Evolutionary conservation across 1,140 invertebrate species (phyloP).

Genomic region (Schlechtendalia chinensis): DNA sequence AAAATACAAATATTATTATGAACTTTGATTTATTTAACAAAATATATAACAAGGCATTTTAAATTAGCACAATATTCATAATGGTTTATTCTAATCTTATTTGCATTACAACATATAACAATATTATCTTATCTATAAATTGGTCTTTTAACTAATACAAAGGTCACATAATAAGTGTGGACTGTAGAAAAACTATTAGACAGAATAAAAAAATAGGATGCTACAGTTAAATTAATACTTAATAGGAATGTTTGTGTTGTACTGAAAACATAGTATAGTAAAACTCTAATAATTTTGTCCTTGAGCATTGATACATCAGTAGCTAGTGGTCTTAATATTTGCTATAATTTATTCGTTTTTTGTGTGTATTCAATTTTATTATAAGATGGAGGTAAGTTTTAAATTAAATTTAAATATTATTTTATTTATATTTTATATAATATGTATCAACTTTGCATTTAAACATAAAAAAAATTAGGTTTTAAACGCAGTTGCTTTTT

Average conservation of each 20-base stretch:
- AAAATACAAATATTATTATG: background rate
- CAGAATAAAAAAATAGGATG: background rate
- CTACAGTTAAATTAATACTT: background rate
- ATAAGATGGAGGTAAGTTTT: slow-evolving; percentile 39
- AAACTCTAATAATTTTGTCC: slow-evolving; percentile 27
- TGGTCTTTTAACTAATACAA: slow-evolving; percentile 9
- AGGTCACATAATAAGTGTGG: background rate
- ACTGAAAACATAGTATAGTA: background rate
- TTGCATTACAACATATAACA: slow-evolving; percentile 15
- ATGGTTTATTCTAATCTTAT: background rate
- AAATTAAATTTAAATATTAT: too few species aligned
- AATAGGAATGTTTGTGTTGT: background rate
- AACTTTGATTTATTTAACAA: background rate
- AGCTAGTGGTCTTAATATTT: background rate
- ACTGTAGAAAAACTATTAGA: background rate
- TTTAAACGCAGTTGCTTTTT: too few species aligned
- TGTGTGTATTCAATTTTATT: background rate
- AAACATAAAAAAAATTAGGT: background rate
- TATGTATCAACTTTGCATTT: background rate
- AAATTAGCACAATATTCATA: background rate
- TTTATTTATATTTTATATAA: background rate
- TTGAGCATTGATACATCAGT: background rate
- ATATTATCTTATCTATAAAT: slow-evolving; percentile 39
- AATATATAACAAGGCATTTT: background rate
- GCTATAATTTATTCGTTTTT: background rate